Base-by-base conservation (phyloP, 2,113 vertebrate species). In the Pseudois nayaur region DNA sequence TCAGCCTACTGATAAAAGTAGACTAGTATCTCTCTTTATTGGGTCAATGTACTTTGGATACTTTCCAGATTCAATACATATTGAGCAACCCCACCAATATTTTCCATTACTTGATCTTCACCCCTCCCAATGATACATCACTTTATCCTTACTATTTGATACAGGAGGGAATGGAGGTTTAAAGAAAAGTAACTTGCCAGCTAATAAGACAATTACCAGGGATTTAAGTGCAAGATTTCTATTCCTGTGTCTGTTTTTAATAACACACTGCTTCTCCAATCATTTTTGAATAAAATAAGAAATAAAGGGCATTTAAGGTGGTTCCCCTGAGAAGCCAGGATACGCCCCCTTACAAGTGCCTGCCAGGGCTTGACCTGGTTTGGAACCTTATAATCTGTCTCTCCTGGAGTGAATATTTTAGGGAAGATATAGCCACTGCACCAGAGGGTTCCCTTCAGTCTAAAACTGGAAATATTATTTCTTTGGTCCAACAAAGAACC, bases 321-420 rank as follows among this genome's bases (percentile, higher is more conserved):
- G 43, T 76, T 93, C 82, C 50, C 40, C 79, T 84, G 82, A 94
- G 76, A 95, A 96, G 36, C 14, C 83, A 84, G 57, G 84, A 54
- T 57, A 54, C 29, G 15, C 86, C 27, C 50, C 40, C 59, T 16
- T n/a, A 50, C 17, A 93, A 43, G 31, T 92, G 12, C 43, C 87
- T 97, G 16, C 55, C 52, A 96, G 76, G 36, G 93, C 23, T 78
- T 98, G 97, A 76, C 94, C 87, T 98, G 86, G 64, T 97, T 97
- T 94, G 48, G n/a, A 97, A 90, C 29, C 36, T 97, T 90, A 81
- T 50, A 76, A 33, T 89, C 21, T 82, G 3, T 92, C 43, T 86
- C 64, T 95, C 67, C 67, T 52, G 10, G 74, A 92, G 62, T 94
- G 90, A 96, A 57, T 87, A 59, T 84, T 94, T 96, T 48, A 87